phyloP scores from a whole-genome alignment of 2,797 vertebrate species.

The Rhinella marina region DNA sequence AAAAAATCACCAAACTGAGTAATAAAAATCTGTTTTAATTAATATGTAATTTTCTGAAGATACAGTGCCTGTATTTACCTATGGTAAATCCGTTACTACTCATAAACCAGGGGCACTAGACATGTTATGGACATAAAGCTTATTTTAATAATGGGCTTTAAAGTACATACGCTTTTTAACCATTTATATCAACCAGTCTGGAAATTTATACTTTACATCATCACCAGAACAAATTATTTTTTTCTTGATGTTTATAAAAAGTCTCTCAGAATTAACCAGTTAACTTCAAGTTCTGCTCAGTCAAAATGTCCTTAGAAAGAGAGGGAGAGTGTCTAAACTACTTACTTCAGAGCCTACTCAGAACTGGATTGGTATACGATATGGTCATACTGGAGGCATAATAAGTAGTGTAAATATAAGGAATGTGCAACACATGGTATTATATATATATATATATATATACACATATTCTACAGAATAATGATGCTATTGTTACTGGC shows the following conservation, averaged over 20 bases:
- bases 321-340: background rate
- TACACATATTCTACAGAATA: constrained; percentile 14
- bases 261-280: background rate
- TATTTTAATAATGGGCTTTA: too few relatives aligned
- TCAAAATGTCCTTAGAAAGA: background rate
- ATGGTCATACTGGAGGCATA: background rate
- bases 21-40: too few relatives aligned
- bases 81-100: background rate
- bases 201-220: background rate
- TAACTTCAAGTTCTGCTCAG: background rate
- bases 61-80: background rate
- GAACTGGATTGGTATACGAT: background rate
- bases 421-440: background rate
- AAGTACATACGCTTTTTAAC: background rate
- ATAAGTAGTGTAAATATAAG: background rate
- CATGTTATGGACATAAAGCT: background rate
- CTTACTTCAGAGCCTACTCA: background rate
- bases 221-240: background rate
- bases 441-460: too few relatives aligned
- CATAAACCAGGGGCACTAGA: background rate
- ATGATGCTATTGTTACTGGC: constrained; percentile 22
- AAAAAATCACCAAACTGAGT: too few relatives aligned
- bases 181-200: background rate
- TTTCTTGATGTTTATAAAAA: background rate
- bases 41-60: background rate